Evolutionary conservation across 2,888 invertebrate species (phyloP), one percentile per base, ranked within the genome.

Genomic region (Heliconius cydno): DNA sequence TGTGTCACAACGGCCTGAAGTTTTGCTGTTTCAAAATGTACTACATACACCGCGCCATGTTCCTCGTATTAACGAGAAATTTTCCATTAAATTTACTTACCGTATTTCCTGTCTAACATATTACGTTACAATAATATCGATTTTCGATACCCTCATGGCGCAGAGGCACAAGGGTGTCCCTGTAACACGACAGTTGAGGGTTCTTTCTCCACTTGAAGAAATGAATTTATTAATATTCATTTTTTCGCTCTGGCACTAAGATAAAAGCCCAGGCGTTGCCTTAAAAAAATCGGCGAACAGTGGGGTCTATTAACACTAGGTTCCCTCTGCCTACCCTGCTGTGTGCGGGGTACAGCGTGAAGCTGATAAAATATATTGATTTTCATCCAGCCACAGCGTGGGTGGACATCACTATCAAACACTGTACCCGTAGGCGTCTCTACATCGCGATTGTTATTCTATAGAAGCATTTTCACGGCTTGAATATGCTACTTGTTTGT

Each of bases 11-110:
- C 19, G 52, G 19, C 52, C 52, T 7, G 19, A 3, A 52, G 19
- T 52, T 52, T 60, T 10, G 10, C 22, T 60, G n/a, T 60, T 60
- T 4, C 22, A 60, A n/a, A 60, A 22, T n/a, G 22, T 57, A n/a
- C 60, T n/a, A 60, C n/a, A n/a, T 60, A 60, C 60, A 60, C 60
- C 10, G 60, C 60, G 3, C 60, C 9, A 60, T 60, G n/a, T 60
- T n/a, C 3, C 60, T n/a, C 10, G n/a, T 10, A 60, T n/a, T n/a
- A 60, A 60, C 9, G 9, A 28, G 46, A 22, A 52, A 28, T 2
- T 25, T 72, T 13, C 52, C n/a, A 15, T 73, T n/a, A 7, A 72
- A 60, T 73, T 73, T 34, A 73, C 57, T 73, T 73, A n/a, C 30
- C 19, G 30, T 13, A 57, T 22, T 34, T 73, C 57, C 34, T 72